A percentile compares a stretch with the other conserved stretches of the same genome.
phyloP scores from a whole-genome alignment of 2,113 vertebrate genomes.

The Sphyrna mokarran region DNA sequence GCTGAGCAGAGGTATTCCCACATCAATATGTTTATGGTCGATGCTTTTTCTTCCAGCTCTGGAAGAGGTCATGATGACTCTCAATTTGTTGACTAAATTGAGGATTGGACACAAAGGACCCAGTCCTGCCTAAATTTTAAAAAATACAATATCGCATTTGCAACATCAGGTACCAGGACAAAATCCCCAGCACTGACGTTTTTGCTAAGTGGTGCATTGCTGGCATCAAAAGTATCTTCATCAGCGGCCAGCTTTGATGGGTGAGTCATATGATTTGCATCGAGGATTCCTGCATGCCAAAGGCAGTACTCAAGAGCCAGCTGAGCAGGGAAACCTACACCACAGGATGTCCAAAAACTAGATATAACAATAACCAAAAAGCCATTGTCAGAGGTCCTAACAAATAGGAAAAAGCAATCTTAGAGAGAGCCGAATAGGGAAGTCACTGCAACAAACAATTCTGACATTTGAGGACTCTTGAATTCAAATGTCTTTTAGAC shows the following conservation, averaged over 20 bases:
- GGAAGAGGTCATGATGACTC: too few relatives aligned
- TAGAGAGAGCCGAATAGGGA: not conserved
- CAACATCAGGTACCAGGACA: not conserved
- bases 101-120: too few relatives aligned
- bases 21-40: too few relatives aligned
- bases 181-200: not conserved
- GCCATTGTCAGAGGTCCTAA: not conserved
- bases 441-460: not conserved
- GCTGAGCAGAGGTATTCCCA: too few relatives aligned
- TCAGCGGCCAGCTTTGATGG: not conserved
- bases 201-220: not conserved
- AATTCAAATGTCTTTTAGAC: not conserved
- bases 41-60: too few relatives aligned
- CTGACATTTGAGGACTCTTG: not conserved
- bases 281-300: not conserved
- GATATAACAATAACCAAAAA: not conserved
- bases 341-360: not conserved
- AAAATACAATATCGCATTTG: not conserved
- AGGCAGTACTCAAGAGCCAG: not conserved
- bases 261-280: not conserved
- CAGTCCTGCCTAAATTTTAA: too few relatives aligned
- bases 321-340: not conserved
- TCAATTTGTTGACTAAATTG: too few relatives aligned
- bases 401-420: not conserved
- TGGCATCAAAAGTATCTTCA: not conserved